Conservation (phyloP, 2,888 invertebrate genomes). For the Hirtodrosophila cameraria region DNA sequence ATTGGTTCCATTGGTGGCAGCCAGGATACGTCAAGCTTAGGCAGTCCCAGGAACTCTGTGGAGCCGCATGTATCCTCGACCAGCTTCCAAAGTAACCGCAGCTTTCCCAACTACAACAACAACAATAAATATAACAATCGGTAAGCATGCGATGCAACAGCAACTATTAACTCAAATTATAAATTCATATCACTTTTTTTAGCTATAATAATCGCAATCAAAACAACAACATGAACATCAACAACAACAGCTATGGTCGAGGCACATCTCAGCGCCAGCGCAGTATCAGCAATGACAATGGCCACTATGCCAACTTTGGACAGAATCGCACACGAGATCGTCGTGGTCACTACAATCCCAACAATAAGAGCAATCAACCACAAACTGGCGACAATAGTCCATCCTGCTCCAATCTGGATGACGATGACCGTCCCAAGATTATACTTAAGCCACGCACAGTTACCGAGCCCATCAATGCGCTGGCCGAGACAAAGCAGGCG, state of each 20-base stretch:
- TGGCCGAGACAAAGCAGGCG: conserved; percentile 93
- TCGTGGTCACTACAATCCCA: conserved; percentile 70
- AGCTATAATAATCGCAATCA: conserved; percentile 22
- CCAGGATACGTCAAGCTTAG: conserved; percentile 37
- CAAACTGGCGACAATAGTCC: conserved; percentile 1
- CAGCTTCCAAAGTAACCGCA: conserved; percentile 56
- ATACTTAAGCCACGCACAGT: conserved; percentile 93
- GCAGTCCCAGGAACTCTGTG: conserved; percentile 29
- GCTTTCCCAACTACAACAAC: conserved; percentile 47
- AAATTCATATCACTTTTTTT: neutral
- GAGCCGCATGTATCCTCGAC: conserved; percentile 31
- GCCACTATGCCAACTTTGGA: conserved; percentile 78
- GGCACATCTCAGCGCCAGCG: conserved; percentile 51
- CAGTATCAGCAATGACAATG: conserved; percentile 65
- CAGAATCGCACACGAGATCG: conserved; percentile 74
- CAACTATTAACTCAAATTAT: neutral
- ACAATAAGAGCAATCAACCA: conserved; percentile 13
- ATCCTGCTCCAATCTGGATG: conserved; percentile 48
- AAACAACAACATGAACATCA: conserved; percentile 45
- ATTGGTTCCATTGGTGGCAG: conserved; percentile 32
- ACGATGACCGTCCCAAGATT: conserved; percentile 91
- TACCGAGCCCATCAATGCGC: conserved; percentile 92
- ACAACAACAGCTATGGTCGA: conserved; percentile 48
- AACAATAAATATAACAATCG: conserved; percentile 38
- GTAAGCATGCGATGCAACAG: conserved; percentile 23